A percentile compares a stretch with the other conserved stretches of the same genome.
phyloP scores from a whole-genome alignment of 37 sponge, comb jelly and placozoan species.

The Aplysina aerophoba region DNA sequence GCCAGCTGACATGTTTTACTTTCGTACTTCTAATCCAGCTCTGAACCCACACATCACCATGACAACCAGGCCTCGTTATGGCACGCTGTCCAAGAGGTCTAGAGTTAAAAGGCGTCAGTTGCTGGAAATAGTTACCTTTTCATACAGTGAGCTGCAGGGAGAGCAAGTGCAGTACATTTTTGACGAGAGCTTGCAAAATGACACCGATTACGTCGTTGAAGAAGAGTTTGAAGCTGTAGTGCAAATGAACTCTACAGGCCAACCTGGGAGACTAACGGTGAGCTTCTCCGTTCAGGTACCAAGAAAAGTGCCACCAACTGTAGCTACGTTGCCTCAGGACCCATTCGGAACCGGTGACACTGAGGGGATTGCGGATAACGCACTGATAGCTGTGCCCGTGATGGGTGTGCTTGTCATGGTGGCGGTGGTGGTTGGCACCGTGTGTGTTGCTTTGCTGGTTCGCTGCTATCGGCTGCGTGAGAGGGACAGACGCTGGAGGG shows the following conservation, averaged over 20 bases:
- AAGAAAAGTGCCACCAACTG: not conserved
- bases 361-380: too few species aligned
- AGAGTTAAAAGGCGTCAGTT: not conserved
- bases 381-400: not conserved
- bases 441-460: not conserved
- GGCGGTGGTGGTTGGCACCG: not conserved
- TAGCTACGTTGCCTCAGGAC: not conserved
- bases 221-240: not conserved
- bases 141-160: not conserved
- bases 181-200: not conserved
- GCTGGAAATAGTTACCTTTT: not conserved
- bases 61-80: not conserved
- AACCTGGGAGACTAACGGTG: not conserved
- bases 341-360: not conserved
- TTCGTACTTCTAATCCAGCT: too few species aligned
- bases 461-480: conserved; percentile 1
- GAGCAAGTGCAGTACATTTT: not conserved
- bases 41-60: too few species aligned
- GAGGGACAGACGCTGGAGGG: not conserved
- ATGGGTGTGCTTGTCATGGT: not conserved
- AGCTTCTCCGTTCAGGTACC: not conserved
- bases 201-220: not conserved
- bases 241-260: not conserved
- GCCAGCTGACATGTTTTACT: too few species aligned
- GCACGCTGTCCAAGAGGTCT: not conserved